phyloP scores from a whole-genome alignment of 2,113 vertebrate species.

The Pagrus major region DNA sequence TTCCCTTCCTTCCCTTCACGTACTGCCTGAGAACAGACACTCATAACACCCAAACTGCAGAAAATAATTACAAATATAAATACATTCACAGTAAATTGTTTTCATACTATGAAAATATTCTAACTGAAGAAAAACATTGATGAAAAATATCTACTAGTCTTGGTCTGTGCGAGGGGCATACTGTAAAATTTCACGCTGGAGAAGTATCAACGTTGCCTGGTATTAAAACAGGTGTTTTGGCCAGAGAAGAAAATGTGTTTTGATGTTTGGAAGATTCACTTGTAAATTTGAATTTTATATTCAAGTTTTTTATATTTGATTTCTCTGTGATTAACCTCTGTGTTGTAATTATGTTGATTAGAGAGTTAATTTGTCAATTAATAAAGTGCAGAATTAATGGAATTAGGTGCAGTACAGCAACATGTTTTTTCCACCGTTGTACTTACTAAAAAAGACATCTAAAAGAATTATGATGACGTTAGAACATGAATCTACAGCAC shows the following conservation, averaged over 20 bases:
- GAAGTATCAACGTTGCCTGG: neutral
- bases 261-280: neutral
- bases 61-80: conserved; percentile 59
- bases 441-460: neutral
- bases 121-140: conserved; percentile 18
- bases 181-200: conserved; percentile 9
- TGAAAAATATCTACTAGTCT: conserved; percentile 28
- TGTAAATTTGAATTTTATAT: neutral
- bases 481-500: neutral
- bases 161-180: conserved; percentile 12
- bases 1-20: neutral
- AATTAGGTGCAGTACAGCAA: neutral
- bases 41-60: neutral
- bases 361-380: no score
- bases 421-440: neutral
- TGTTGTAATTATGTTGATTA: neutral
- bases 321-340: neutral
- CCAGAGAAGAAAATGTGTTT: neutral
- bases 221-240: conserved; percentile 42
- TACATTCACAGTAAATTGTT: conserved; percentile 38
- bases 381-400: neutral
- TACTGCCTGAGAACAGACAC: conserved; percentile 10
- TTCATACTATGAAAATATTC: conserved; percentile 56
- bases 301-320: neutral
- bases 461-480: neutral